A percentile compares a stretch with the other conserved stretches of the same genome.
These are phyloP conservation scores for Epicampocera succincta DNA, from an alignment of 2,888 invertebrate genomes.

Conservation along the genomic window DNA sequence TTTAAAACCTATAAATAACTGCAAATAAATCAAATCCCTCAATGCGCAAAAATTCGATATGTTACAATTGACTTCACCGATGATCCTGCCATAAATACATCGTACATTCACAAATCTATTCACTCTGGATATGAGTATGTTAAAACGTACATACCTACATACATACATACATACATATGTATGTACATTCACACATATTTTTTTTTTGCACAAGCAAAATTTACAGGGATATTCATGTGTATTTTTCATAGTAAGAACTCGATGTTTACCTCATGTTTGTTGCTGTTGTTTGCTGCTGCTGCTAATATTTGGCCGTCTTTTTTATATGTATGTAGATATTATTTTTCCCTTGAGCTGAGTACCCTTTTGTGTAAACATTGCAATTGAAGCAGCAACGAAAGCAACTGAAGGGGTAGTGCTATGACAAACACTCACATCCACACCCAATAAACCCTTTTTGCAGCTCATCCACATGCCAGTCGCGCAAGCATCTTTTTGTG, in stretches of 20 bases:
- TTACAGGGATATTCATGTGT: neutral
- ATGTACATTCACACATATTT: neutral
- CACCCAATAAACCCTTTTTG: conserved; percentile 50
- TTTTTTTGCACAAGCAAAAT: neutral
- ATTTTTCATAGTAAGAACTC: conserved; percentile 9
- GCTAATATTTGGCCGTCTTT: conserved; percentile 59
- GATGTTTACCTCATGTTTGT: conserved; percentile 48
- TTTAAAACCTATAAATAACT: conserved; percentile 80
- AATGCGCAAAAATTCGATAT: conserved; percentile 80
- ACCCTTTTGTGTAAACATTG: conserved; percentile 79
- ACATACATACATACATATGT: conserved; percentile 14
- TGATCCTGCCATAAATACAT: conserved; percentile 71
- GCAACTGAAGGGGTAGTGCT: conserved; percentile 73
- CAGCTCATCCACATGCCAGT: conserved; percentile 29
- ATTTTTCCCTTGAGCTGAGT: conserved; percentile 71
- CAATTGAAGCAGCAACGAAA: conserved; percentile 70
- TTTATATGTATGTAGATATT: too few relatives aligned
- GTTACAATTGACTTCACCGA: conserved; percentile 81
- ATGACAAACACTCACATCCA: conserved; percentile 47
- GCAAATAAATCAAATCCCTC: conserved; percentile 81
- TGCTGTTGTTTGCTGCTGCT: conserved; percentile 35
- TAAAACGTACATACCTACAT: neutral
- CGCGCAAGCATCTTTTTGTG: conserved; percentile 26
- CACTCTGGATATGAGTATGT: conserved; percentile 18
- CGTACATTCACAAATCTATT: conserved; percentile 39